Conservation (phyloP, 2,888 invertebrate genomes). For the Ennomos erosarius region DNA sequence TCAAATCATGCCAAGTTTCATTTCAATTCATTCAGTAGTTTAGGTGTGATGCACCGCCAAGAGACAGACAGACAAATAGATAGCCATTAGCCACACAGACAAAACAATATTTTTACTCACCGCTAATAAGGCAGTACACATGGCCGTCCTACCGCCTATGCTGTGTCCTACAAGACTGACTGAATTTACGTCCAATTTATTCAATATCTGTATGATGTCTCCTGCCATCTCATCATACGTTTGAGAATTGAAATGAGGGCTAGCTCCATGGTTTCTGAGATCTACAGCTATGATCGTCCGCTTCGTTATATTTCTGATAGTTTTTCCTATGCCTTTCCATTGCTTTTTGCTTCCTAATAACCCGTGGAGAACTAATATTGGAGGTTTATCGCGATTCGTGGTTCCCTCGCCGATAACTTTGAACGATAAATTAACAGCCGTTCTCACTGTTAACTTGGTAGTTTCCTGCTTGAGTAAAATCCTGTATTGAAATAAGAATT, state of each 20-base stretch:
- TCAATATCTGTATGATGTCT: slow-evolving; percentile 88
- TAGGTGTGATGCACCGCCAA: too few species aligned
- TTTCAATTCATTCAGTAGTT: too few species aligned
- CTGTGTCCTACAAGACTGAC: slow-evolving; percentile 93
- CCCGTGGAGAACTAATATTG: slow-evolving; percentile 89
- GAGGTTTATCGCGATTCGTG: slow-evolving; percentile 50
- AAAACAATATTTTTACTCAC: too few species aligned
- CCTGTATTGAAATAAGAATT: slow-evolving; percentile 16
- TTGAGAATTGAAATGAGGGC: slow-evolving; percentile 90
- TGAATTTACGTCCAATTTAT: slow-evolving; percentile 84
- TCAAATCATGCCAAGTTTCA: too few species aligned
- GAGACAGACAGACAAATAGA: too few species aligned
- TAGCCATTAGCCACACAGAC: too few species aligned
- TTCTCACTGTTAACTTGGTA: slow-evolving; percentile 37
- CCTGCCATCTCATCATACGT: slow-evolving; percentile 90
- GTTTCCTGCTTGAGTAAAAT: slow-evolving; percentile 17
- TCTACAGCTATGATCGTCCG: slow-evolving; percentile 93
- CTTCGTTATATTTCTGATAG: slow-evolving; percentile 87
- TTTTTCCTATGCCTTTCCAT: slow-evolving; percentile 93
- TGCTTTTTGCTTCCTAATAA: slow-evolving; percentile 94
- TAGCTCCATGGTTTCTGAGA: slow-evolving; percentile 97
- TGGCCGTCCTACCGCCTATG: slow-evolving; percentile 95
- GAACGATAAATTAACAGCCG: slow-evolving; percentile 62
- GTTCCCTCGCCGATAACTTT: slow-evolving; percentile 60
- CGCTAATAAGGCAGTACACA: slow-evolving; percentile 91